phyloP scores from a whole-genome alignment of 2,888 invertebrate genomes.

The Metellina segmentata region DNA sequence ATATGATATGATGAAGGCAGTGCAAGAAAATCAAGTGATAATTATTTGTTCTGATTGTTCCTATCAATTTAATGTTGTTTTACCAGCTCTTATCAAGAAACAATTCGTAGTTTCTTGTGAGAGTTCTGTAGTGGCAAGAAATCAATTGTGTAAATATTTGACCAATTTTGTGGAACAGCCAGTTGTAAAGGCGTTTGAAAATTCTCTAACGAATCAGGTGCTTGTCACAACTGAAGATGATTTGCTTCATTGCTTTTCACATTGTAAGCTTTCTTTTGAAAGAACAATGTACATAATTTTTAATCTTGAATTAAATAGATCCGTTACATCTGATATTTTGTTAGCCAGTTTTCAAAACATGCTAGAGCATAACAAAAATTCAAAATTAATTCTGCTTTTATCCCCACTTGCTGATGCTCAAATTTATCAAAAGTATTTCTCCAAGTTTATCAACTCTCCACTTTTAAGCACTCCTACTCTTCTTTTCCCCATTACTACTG shows the following conservation, averaged over 20 bases:
- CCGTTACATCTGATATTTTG: conserved; percentile 56
- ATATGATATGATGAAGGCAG: background rate
- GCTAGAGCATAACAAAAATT: conserved; percentile 15
- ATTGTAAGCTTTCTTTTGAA: background rate
- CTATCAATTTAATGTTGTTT: conserved; percentile 37
- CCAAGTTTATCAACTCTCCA: background rate
- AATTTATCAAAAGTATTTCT: conserved; percentile 35
- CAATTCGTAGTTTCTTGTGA: conserved; percentile 55
- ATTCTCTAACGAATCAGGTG: conserved; percentile 10
- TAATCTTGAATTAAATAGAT: conserved; percentile 37
- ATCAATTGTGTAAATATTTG: background rate
- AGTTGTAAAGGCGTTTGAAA: background rate
- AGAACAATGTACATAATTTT: conserved; percentile 34
- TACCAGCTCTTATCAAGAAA: conserved; percentile 36
- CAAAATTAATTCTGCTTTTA: conserved; percentile 33
- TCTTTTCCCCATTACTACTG: conserved; percentile 46
- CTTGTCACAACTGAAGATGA: conserved; percentile 43
- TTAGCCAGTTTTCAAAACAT: conserved; percentile 42
- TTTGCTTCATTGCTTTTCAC: conserved; percentile 30
- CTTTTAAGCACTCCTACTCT: conserved; percentile 34
- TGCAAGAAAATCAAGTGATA: conserved; percentile 32
- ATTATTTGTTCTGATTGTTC: conserved; percentile 38
- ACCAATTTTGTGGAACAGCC: background rate
- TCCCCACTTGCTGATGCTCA: conserved; percentile 2
- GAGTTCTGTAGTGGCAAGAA: conserved; percentile 17